phyloP scores from a whole-genome alignment of 2,797 vertebrate genomes.

The Paguma larvata region DNA sequence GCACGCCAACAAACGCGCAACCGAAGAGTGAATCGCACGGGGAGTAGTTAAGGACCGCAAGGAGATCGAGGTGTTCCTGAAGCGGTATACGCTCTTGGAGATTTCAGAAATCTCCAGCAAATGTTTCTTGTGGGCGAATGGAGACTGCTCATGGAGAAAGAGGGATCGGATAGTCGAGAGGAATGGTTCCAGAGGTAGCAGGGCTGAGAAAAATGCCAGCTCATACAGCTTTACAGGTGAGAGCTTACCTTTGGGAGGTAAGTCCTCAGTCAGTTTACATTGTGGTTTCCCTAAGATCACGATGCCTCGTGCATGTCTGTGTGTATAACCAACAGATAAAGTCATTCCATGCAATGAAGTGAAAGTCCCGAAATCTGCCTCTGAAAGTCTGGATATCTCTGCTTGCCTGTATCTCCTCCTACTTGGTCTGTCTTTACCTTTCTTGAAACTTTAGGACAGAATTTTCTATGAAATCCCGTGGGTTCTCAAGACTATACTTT shows the following conservation, averaged over 20 bases:
- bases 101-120: neutral
- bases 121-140: neutral
- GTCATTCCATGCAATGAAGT: neutral
- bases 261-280: neutral
- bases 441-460: neutral
- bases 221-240: neutral
- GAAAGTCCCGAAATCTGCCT: too few relatives aligned
- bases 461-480: too few relatives aligned
- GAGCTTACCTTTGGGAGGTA: neutral
- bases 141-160: too few relatives aligned
- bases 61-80: neutral
- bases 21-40: accelerated
- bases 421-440: neutral
- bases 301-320: neutral
- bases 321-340: neutral
- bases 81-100: neutral
- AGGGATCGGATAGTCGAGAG: neutral
- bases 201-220: neutral
- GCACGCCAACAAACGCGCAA: neutral
- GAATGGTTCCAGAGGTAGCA: neutral
- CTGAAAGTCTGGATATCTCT: neutral
- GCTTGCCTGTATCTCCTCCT: neutral
- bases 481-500: neutral
- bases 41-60: neutral
- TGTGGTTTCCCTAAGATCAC: neutral